Evolutionary conservation across 2,797 vertebrate species (phyloP).

Genomic region (Ctenosaura bakeri): DNA sequence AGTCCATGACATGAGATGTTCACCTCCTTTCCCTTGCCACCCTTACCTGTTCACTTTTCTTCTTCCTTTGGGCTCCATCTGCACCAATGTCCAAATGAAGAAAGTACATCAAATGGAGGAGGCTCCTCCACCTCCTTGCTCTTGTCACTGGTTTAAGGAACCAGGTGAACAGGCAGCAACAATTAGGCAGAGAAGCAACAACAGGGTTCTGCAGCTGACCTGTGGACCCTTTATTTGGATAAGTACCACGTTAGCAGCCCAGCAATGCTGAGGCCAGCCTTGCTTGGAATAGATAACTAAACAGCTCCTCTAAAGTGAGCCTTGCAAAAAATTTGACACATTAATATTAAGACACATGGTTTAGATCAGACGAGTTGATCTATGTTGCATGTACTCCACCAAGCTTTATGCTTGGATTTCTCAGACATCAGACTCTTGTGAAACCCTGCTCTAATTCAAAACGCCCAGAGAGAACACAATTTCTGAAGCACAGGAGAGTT

Average conservation of each 20-base stretch:
- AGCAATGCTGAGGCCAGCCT: not conserved
- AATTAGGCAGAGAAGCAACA: not conserved
- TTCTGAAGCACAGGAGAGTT: constrained; percentile 9
- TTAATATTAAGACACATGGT: not conserved
- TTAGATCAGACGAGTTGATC: not conserved
- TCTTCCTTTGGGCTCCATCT: not conserved
- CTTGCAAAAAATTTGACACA: not conserved
- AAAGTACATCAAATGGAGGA: not conserved
- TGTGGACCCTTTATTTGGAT: not conserved
- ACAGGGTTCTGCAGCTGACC: not conserved
- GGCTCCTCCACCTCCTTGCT: not conserved
- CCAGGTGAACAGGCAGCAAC: not conserved
- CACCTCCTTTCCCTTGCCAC: not conserved
- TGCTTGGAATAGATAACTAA: not conserved
- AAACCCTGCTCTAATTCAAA: not conserved
- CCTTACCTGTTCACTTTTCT: not conserved
- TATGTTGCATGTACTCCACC: not conserved
- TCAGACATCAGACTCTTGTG: not conserved
- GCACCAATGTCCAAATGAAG: not conserved
- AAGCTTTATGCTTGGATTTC: not conserved
- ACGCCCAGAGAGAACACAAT: not conserved
- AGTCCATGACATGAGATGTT: no score
- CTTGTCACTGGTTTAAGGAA: not conserved
- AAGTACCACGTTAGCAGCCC: not conserved
- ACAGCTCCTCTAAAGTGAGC: not conserved